A percentile compares a stretch with the other conserved stretches of the same genome.
Conservation (phyloP, 2,888 invertebrate species). For the Cheilosia soror region DNA sequence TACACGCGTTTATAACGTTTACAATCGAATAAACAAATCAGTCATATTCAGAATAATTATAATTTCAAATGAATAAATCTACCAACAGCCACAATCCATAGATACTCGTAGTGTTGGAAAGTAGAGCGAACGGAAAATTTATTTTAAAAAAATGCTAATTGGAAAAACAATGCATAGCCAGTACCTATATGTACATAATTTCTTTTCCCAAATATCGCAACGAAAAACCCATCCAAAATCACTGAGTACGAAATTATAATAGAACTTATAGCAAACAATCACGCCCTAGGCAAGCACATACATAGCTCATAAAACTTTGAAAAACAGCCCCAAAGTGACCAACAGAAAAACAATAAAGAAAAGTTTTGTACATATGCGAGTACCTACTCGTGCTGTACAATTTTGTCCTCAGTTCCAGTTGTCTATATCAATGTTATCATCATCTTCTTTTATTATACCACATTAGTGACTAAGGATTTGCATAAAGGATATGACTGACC, state of each 20-base stretch:
- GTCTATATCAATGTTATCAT: background rate
- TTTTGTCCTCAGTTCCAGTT: conserved; percentile 7
- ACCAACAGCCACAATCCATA: no score
- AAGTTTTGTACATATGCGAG: background rate
- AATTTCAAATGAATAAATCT: no score
- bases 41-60: no score
- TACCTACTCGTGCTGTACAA: background rate
- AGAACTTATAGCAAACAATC: conserved; percentile 22
- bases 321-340: conserved; percentile 62
- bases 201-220: no score
- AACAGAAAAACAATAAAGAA: conserved; percentile 20
- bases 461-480: conserved; percentile 66
- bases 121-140: no score
- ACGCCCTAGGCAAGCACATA: conserved; percentile 13
- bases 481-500: conserved; percentile 55
- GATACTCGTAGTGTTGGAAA: no score
- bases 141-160: no score
- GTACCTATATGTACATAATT: no score
- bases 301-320: conserved; percentile 48
- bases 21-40: no score
- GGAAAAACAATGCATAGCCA: no score
- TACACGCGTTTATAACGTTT: no score
- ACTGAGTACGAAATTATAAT: background rate
- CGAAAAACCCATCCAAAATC: no score
- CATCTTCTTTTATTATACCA: conserved; percentile 61